Conservation (phyloP, 2,888 invertebrate species). For the Folsomia manolachei region DNA sequence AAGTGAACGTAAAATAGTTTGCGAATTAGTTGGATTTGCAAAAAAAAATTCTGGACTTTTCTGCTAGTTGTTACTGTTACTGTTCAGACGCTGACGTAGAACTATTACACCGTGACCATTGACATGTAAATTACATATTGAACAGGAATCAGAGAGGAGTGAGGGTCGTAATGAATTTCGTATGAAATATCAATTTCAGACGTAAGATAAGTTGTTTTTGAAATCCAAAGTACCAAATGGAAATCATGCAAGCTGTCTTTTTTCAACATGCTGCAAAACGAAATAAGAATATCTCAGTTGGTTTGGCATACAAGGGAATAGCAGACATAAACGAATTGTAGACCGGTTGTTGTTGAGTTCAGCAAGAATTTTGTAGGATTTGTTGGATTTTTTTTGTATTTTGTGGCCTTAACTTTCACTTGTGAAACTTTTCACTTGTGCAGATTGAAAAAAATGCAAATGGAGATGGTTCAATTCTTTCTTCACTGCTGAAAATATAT, state of each 20-base stretch:
- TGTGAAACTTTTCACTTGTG: constrained; percentile 37
- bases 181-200: background rate
- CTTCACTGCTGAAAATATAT: background rate
- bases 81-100: no score
- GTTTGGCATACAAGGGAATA: no score
- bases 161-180: background rate
- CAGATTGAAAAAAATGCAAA: constrained; percentile 42
- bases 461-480: constrained; percentile 9
- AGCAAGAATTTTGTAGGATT: background rate
- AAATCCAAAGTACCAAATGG: no score
- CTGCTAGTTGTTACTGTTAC: no score
- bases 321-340: background rate
- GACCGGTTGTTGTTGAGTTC: background rate
- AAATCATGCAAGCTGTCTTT: no score
- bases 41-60: no score
- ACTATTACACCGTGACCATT: no score
- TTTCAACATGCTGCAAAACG: no score
- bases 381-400: background rate
- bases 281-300: no score
- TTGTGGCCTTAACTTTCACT: background rate
- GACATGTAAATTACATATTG: no score
- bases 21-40: background rate
- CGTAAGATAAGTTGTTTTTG: no score
- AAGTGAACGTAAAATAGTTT: no score
- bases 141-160: background rate